These are phyloP conservation scores for Synaphobranchus kaupii DNA, from an alignment of 2,797 vertebrate genomes.

Conservation along the genomic window DNA sequence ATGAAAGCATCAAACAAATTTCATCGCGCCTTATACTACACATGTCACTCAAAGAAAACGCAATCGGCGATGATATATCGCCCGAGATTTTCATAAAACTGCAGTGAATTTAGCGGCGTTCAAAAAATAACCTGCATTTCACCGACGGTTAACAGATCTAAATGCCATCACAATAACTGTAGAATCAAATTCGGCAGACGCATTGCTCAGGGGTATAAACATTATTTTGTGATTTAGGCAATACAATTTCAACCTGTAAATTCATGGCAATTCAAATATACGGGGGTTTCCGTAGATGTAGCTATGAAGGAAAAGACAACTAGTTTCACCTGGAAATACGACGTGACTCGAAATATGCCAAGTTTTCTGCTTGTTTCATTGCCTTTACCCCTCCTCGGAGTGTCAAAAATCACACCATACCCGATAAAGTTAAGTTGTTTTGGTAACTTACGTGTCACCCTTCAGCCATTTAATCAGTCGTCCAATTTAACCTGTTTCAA, in stretches of 20 bases:
- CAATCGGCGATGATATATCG: not conserved
- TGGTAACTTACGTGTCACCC: conserved; percentile 5
- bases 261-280: not conserved
- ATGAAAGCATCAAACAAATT: not conserved
- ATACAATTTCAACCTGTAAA: not conserved
- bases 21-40: not conserved
- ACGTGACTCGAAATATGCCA: not conserved
- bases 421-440: not conserved
- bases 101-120: not conserved
- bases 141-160: not conserved
- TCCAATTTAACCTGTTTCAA: not conserved
- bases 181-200: not conserved
- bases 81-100: not conserved
- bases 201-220: not conserved
- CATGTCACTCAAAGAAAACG: not conserved
- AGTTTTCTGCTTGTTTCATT: not conserved
- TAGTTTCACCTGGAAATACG: not conserved
- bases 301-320: not conserved
- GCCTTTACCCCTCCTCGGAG: not conserved
- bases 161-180: not conserved
- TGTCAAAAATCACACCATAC: not conserved
- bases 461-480: conserved; percentile 5
- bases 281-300: not conserved
- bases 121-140: not conserved
- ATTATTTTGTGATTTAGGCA: not conserved